Conservation (phyloP, 1,140 invertebrate genomes). For the Dufourea novaeangliae region DNA sequence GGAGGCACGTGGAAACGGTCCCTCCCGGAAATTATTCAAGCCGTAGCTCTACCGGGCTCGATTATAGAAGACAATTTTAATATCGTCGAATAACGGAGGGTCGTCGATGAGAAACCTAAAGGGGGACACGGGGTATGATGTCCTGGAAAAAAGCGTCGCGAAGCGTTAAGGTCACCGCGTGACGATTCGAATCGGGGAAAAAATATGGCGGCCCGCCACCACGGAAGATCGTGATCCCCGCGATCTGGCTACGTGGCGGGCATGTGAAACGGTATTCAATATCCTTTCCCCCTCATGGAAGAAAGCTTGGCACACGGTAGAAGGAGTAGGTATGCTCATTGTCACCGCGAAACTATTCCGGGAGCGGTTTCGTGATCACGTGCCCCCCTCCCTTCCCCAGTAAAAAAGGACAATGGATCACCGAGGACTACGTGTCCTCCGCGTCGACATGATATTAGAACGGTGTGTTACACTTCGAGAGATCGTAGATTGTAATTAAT, state of each 20-base stretch:
- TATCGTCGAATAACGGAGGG: slow-evolving; percentile 74
- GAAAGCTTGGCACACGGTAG: slow-evolving; percentile 33
- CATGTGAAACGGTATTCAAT: slow-evolving; percentile 80
- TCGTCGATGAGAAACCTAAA: slow-evolving; percentile 29
- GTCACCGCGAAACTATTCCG: slow-evolving; percentile 76
- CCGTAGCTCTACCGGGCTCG: slow-evolving; percentile 28
- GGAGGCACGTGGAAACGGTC: slow-evolving; percentile 5
- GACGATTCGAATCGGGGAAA: neutral
- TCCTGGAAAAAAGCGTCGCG: slow-evolving; percentile 50
- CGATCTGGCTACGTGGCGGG: slow-evolving; percentile 75
- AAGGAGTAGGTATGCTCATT: slow-evolving; percentile 71
- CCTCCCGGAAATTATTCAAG: slow-evolving; percentile 58
- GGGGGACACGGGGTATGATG: slow-evolving; percentile 22
- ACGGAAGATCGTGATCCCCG: slow-evolving; percentile 49
- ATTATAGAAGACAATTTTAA: slow-evolving; percentile 77
- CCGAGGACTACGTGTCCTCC: slow-evolving; percentile 20
- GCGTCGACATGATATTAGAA: slow-evolving; percentile 39
- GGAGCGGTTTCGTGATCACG: slow-evolving; percentile 71
- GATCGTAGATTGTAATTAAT: too few relatives aligned
- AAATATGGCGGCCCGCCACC: slow-evolving; percentile 27
- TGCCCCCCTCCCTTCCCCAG: too few relatives aligned
- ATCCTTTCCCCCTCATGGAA: slow-evolving; percentile 67
- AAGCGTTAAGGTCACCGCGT: slow-evolving; percentile 70
- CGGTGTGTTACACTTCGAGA: neutral
- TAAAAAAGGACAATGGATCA: slow-evolving; percentile 57